Percentiles rank a stretch among this genome's conserved stretches.
These are phyloP conservation scores for Raja brachyura DNA, from an alignment of 2,113 vertebrate genomes.

Conservation along the genomic window DNA sequence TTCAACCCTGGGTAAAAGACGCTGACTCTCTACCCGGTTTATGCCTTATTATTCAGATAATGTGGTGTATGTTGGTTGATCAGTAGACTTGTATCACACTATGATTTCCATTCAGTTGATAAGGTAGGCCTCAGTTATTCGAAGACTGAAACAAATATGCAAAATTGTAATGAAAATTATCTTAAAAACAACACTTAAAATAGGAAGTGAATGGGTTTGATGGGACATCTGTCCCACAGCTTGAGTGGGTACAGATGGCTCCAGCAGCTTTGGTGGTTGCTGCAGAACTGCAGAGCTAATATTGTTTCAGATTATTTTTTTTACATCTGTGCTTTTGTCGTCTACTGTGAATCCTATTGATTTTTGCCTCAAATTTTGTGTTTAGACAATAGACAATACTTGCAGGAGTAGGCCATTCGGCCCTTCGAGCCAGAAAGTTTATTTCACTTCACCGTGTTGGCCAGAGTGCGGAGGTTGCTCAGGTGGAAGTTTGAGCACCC, in stretches of 20 bases:
- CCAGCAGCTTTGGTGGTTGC: constrained; percentile 14
- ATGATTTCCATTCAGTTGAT: not conserved
- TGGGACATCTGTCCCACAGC: constrained; percentile 23
- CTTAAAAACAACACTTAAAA: not conserved
- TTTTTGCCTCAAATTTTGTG: not conserved
- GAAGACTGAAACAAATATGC: not conserved
- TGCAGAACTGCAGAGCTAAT: constrained; percentile 16
- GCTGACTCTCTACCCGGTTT: no score
- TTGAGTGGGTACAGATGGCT: not conserved
- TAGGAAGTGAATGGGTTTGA: constrained; percentile 18
- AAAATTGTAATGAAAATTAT: constrained; percentile 19
- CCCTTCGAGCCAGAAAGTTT: no score
- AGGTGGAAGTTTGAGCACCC: no score
- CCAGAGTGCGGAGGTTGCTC: no score
- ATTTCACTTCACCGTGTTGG: not conserved
- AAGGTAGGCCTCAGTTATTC: not conserved
- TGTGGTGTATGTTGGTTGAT: not conserved
- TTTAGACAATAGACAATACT: no score
- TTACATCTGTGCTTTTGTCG: constrained; percentile 19
- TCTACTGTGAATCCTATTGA: not conserved
- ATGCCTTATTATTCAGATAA: no score
- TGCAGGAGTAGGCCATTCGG: no score
- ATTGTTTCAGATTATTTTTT: constrained; percentile 9
- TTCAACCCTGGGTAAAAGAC: no score
- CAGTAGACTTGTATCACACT: not conserved